Conservation (phyloP, 2,113 vertebrate species). For the Etheostoma spectabile region DNA sequence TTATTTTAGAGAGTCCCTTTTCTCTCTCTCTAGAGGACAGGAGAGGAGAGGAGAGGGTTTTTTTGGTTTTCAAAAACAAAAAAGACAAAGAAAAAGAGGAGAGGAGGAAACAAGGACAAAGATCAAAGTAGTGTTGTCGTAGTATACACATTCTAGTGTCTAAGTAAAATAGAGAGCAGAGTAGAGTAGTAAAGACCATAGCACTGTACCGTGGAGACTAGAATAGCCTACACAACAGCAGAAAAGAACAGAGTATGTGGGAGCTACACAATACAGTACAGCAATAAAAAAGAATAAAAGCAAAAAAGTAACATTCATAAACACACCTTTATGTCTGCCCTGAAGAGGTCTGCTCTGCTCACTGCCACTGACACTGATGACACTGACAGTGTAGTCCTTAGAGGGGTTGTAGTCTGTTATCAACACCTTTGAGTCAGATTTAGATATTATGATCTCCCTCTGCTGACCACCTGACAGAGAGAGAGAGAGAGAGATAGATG, state of each 20-base stretch:
- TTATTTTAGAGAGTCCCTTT: not conserved
- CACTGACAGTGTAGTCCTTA: conserved; percentile 78
- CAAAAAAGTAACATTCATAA: conserved; percentile 2
- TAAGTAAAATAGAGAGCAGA: not conserved
- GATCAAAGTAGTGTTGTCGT: too few species aligned
- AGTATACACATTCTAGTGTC: too few species aligned
- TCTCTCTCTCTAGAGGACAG: not conserved
- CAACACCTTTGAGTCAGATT: conserved; percentile 78
- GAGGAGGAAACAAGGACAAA: not conserved
- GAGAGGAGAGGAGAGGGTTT: too few species aligned
- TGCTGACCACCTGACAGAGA: conserved; percentile 75
- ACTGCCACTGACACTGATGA: conserved; percentile 79
- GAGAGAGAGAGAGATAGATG: conserved; percentile 3
- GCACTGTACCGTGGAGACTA: not conserved
- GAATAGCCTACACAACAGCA: not conserved
- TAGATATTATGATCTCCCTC: conserved; percentile 78
- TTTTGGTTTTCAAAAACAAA: too few species aligned
- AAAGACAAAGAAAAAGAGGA: not conserved
- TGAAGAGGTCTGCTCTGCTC: conserved; percentile 82
- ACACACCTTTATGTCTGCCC: conserved; percentile 79
- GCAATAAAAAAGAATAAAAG: not conserved
- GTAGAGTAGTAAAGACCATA: not conserved
- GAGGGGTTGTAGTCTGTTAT: conserved; percentile 81
- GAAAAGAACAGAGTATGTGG: not conserved
- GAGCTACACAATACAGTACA: not conserved